Base-by-base conservation (phyloP, 2,113 vertebrate species). In the Dissostichus mawsoni region DNA sequence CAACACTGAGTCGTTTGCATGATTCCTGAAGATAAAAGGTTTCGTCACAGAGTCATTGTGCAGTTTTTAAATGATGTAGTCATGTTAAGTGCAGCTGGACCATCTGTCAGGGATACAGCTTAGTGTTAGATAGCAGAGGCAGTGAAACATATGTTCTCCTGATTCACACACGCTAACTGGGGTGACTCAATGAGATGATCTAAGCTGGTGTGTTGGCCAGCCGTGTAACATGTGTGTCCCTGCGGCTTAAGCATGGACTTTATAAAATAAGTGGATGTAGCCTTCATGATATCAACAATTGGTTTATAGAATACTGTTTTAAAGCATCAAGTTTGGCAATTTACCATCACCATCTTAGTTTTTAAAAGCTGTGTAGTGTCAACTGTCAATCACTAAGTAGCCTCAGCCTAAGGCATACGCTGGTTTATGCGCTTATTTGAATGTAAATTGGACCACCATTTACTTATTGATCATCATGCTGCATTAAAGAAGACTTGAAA, bases 61-160 rank as follows among this genome's bases (percentile, higher is more conserved):
- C 33, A 48, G 58, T 79, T 81, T 74, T 48, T 25, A 45, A 87
- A 88, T 75, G 70, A 86, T 57, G n/a, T 12, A 52, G 62, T 59
- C 72, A 51, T 63, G 50, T 72, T 80, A 73, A 82, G 67, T 69
- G 85, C 83, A 84, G 87, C 73, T 62, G 59, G 18, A 55, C 20
- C 82, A 83, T 91, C 87, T 87, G 88, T 83, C 56, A 41, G 64
- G 44, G 68, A 80, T 48, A 36, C 59, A 25, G 84, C 82, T 87
- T 76, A 77, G 80, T 72, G 75, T 56, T 23, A 20, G 53, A 79
- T 64, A 76, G 75, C 63, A 67, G 66, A 69, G 25, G 72, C 58
- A 17, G 69, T 16, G 20, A 47, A 78, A 74, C 87, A 82, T 84
- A 76, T 79, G 81, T 48, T 45, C 62, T 29, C 78, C 73, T 82